Percentiles rank a stretch among this genome's conserved stretches.
phyloP scores from a whole-genome alignment of 2,113 vertebrate species.

The Ptilorrhoa leucosticta region DNA sequence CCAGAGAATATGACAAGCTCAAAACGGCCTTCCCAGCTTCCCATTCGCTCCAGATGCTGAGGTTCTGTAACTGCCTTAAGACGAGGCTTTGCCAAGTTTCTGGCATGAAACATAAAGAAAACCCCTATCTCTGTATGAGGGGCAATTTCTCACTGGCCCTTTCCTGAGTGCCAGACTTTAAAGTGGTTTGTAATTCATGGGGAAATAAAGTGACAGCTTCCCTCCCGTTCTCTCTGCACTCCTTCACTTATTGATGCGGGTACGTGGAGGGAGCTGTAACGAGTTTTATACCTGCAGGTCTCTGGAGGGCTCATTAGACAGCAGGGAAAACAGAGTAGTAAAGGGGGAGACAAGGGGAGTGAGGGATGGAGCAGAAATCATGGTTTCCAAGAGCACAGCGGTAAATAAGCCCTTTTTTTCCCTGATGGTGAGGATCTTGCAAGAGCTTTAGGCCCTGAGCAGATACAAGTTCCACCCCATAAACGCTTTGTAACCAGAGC shows the following conservation, averaged over 20 bases:
- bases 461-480: background rate
- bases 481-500: background rate
- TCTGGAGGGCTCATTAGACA: slow-evolving; percentile 80
- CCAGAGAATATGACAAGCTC: background rate
- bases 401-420: slow-evolving; percentile 20
- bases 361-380: slow-evolving; percentile 56
- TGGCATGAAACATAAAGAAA: slow-evolving; percentile 25
- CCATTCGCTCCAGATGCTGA: background rate
- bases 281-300: slow-evolving; percentile 74
- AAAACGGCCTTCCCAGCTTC: background rate
- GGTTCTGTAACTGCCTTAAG: background rate
- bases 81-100: slow-evolving; percentile 9
- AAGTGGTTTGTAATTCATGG: slow-evolving; percentile 72
- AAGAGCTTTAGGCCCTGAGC: background rate
- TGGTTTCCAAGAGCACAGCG: slow-evolving; percentile 57
- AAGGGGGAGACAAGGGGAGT: slow-evolving; percentile 59
- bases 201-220: slow-evolving; percentile 70
- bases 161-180: slow-evolving; percentile 44
- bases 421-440: background rate
- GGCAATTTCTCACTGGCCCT: slow-evolving; percentile 41
- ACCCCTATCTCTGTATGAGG: slow-evolving; percentile 37
- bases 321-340: slow-evolving; percentile 67
- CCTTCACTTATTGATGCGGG: slow-evolving; percentile 69
- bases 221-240: slow-evolving; percentile 36
- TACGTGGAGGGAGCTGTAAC: slow-evolving; percentile 63